Evolutionary conservation across 2,797 vertebrate species (phyloP), one percentile per base, ranked within the genome.

Genomic region (Sphenopsis melanotis): DNA sequence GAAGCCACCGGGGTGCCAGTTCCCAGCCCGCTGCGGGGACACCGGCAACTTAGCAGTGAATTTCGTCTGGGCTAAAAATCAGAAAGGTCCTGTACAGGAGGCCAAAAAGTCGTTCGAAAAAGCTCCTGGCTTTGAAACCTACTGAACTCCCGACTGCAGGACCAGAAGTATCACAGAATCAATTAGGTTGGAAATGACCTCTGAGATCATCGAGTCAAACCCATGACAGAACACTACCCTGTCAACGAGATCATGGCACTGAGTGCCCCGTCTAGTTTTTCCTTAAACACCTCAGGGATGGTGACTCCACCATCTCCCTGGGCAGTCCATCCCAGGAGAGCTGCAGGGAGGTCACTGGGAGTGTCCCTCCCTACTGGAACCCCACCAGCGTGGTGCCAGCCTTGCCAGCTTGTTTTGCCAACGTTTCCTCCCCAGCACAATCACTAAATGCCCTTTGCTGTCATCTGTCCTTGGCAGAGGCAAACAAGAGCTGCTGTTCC

Each of bases 371-470:
- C 4, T 20, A 2, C 32, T 52, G 39, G 41, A 78, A 49, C 59
- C n/a, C 36, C 72, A 53, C 11, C 49, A 81, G 81, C 1, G 0
- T 0, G 0, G 14, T 55, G 39, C 69, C n/a, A 74, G 53, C 72
- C 32, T 41, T 60, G 66, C 55, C 55, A 29, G 32, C 7, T 32
- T 49, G 36, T 57, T 87, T 39, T 2, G 8, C 36, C 46, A 30
- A 8, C 0, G 0, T 26, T 41, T 10, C 60, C 22, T 50, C 30
- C 19, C 7, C 1, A 1, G 49, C 34, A 41, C 23, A 46, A n/a
- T 44, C 65, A 14, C 57, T 49, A 81, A 64, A 64, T 53, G 53
- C 26, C 37, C 15, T 87, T 80, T 81, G 46, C 50, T 6, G 2
- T 68, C 13, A 22, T 70, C 37, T 42, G 42, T n/a, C 66, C 34